These are phyloP conservation scores for Pipistrellus pipistrellus DNA, from an alignment of 2,797 vertebrate species.

Conservation along the genomic window DNA sequence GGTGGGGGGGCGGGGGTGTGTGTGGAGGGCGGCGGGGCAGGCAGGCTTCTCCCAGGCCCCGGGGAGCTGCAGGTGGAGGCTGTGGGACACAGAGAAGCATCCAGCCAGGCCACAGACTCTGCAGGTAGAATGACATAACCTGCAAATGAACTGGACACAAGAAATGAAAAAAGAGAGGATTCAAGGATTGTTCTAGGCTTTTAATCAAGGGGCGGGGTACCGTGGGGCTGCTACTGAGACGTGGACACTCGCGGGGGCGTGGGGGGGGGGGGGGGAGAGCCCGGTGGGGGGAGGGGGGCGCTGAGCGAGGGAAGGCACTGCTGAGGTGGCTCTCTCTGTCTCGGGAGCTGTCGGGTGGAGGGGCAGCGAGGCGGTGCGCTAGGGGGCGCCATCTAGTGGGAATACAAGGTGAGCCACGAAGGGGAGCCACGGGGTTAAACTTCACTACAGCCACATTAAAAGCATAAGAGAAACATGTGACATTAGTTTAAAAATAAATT, in stretches of 20 bases:
- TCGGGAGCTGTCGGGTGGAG: too few relatives aligned
- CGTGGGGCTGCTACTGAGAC: too few relatives aligned
- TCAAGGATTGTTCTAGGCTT: not conserved
- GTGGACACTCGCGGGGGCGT: too few relatives aligned
- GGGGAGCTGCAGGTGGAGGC: not conserved
- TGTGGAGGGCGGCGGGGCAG: too few relatives aligned
- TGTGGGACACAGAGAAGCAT: not conserved
- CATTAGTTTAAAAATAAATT: not conserved
- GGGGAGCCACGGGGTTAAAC: not conserved
- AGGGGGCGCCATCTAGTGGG: too few relatives aligned
- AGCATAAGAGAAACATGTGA: not conserved
- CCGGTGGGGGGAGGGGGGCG: too few relatives aligned
- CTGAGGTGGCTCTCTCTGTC: too few relatives aligned
- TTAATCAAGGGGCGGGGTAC: too few relatives aligned
- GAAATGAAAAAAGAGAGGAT: not conserved
- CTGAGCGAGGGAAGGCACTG: too few relatives aligned
- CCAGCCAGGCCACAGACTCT: not conserved
- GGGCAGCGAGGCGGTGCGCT: too few relatives aligned
- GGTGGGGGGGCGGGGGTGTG: fast-evolving
- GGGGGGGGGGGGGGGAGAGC: too few relatives aligned
- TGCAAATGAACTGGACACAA: not conserved
- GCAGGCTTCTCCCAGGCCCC: not conserved
- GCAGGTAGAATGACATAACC: not conserved
- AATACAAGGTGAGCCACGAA: not conserved
- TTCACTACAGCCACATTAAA: not conserved